Percentiles rank a stretch among this genome's conserved stretches.
phyloP scores from a whole-genome alignment of 2,113 vertebrate species.

The Cacatua alba region DNA sequence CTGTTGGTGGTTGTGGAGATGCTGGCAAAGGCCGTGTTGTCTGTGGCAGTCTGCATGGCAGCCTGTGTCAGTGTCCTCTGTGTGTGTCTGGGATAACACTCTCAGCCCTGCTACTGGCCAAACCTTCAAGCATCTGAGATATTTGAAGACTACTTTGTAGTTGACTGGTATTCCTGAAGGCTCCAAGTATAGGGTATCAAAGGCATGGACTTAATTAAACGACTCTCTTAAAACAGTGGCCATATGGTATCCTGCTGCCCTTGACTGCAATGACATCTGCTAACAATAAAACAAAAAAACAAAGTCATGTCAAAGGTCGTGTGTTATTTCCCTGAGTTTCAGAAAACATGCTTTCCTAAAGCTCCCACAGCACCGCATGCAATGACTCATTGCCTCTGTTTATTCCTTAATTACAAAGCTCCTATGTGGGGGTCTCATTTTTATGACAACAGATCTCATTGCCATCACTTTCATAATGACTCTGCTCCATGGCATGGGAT shows the following conservation, averaged over 20 bases:
- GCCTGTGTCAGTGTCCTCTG: not conserved
- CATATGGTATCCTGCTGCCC: not conserved
- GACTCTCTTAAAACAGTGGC: not conserved
- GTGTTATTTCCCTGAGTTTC: constrained; percentile 21
- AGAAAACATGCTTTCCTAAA: constrained; percentile 6
- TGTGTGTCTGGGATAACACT: not conserved
- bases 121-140: not conserved
- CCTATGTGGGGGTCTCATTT: not conserved
- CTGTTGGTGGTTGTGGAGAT: not conserved
- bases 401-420: constrained; percentile 26
- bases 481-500: not conserved
- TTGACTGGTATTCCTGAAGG: not conserved
- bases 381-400: constrained; percentile 31
- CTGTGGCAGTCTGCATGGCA: not conserved
- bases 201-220: not conserved
- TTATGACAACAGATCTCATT: not conserved
- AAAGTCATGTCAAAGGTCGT: not conserved
- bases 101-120: fast-evolving
- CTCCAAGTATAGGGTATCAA: not conserved
- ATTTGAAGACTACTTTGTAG: not conserved
- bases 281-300: not conserved
- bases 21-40: not conserved
- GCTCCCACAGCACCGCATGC: not conserved
- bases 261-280: not conserved
- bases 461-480: not conserved